A percentile compares a stretch with the other conserved stretches of the same genome.
Conservation (phyloP, 2,888 invertebrate genomes). For the Aphelenchoides bicaudatus region DNA sequence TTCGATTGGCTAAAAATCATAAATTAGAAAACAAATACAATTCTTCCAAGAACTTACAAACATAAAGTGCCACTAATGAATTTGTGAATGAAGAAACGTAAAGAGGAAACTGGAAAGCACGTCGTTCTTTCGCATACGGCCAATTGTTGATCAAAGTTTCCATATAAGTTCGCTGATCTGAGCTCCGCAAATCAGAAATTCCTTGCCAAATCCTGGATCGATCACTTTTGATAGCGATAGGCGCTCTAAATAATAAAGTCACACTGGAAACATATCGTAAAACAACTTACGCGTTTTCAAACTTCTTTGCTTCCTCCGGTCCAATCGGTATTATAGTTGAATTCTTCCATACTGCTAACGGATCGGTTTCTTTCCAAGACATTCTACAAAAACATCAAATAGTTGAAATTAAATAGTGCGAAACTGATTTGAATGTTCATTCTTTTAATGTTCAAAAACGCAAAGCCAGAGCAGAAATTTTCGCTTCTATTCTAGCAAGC, state of each 20-base stretch:
- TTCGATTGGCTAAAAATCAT: neutral
- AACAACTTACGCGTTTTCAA: slow-evolving; percentile 2
- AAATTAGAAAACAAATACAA: neutral
- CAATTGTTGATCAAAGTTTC: slow-evolving; percentile 27
- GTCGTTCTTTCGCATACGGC: slow-evolving; percentile 37
- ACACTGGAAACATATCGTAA: neutral
- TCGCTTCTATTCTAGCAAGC: too few relatives aligned
- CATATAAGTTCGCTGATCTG: slow-evolving; percentile 35
- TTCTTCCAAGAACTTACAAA: slow-evolving; percentile 33
- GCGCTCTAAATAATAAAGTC: neutral
- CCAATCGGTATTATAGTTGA: slow-evolving; percentile 20
- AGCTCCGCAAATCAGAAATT: slow-evolving; percentile 31
- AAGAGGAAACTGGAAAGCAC: slow-evolving; percentile 48
- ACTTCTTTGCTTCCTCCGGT: neutral
- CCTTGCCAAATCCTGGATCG: neutral
- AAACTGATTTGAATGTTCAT: too few relatives aligned
- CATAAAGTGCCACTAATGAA: slow-evolving; percentile 36
- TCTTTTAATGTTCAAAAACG: too few relatives aligned
- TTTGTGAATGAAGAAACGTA: slow-evolving; percentile 42
- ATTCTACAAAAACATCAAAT: slow-evolving; percentile 12
- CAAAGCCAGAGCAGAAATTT: too few relatives aligned
- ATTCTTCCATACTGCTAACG: slow-evolving; percentile 24
- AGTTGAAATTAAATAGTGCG: too few relatives aligned
- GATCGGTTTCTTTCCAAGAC: slow-evolving; percentile 32
- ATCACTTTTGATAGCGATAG: neutral